Evolutionary conservation across 2,113 vertebrate genomes (phyloP).

Genomic region (Anguilla japonica): DNA sequence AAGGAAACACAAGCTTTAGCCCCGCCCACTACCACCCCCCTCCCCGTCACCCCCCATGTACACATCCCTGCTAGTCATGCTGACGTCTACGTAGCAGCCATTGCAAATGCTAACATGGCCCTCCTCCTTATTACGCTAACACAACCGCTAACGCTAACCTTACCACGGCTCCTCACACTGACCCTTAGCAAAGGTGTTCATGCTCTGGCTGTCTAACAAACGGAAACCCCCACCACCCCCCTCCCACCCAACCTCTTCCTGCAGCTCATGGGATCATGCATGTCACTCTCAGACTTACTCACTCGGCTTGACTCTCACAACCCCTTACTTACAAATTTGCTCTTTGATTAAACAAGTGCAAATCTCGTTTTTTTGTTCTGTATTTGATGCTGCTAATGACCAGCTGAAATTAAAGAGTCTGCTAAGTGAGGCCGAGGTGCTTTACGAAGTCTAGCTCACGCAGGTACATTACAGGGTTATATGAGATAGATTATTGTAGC

Average conservation of each 20-base stretch:
- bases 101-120: constrained; percentile 7
- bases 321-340: neutral
- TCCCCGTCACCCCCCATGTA: neutral
- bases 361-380: neutral
- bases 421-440: neutral
- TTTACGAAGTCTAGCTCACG: neutral
- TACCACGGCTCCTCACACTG: neutral
- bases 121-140: neutral
- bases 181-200: neutral
- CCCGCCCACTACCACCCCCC: too few species aligned
- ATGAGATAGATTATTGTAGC: neutral
- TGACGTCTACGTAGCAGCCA: neutral
- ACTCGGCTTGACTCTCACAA: neutral
- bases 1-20: neutral
- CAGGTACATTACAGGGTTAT: neutral
- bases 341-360: neutral
- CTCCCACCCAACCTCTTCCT: neutral
- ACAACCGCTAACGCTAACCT: neutral
- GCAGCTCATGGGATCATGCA: neutral
- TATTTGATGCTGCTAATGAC: neutral
- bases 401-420: neutral
- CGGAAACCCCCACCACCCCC: neutral
- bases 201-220: neutral
- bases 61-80: neutral
- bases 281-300: neutral